Evolutionary conservation across 2,797 vertebrate species (phyloP).

Genomic region (Selene dorsalis): DNA sequence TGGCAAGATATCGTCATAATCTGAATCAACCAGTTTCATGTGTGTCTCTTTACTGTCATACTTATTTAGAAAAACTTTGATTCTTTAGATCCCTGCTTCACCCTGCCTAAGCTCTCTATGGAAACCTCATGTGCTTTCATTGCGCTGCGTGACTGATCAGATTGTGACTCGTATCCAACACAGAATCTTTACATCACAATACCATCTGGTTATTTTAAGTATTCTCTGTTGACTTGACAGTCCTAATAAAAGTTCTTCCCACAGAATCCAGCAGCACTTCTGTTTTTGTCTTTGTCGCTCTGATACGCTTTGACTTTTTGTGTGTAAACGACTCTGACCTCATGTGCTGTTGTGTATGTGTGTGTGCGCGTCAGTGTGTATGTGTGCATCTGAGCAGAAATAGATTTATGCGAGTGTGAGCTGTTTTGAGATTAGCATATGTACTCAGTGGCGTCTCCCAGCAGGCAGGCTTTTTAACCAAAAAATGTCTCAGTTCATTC

Average conservation of each 20-base stretch:
- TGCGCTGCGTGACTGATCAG: conserved; percentile 53
- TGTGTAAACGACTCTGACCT: conserved; percentile 37
- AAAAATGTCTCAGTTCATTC: conserved; percentile 39
- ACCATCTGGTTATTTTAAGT: conserved; percentile 64
- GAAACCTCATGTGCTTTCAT: conserved; percentile 53
- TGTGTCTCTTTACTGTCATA: not conserved
- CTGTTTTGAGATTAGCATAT: conserved; percentile 61
- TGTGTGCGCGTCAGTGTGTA: not conserved
- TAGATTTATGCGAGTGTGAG: conserved; percentile 26
- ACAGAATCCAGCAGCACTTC: not conserved
- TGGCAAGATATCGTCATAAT: not conserved
- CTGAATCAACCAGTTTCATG: not conserved
- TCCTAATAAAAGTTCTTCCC: conserved; percentile 19
- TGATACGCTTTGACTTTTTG: conserved; percentile 51
- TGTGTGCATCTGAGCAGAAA: conserved; percentile 23
- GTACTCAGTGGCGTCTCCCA: conserved; percentile 35
- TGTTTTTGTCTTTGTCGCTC: conserved; percentile 21
- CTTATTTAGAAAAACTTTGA: not conserved
- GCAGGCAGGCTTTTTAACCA: conserved; percentile 54
- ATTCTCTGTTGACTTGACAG: conserved; percentile 17
- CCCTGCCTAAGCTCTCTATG: conserved; percentile 36
- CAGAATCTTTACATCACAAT: conserved; percentile 56
- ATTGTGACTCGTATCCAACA: conserved; percentile 35
- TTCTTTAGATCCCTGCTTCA: conserved; percentile 21
- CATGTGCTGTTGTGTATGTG: conserved; percentile 1